Evolutionary conservation across 1,140 invertebrate genomes (phyloP), one percentile per base, ranked within the genome.

Genomic region (Formica exsecta): DNA sequence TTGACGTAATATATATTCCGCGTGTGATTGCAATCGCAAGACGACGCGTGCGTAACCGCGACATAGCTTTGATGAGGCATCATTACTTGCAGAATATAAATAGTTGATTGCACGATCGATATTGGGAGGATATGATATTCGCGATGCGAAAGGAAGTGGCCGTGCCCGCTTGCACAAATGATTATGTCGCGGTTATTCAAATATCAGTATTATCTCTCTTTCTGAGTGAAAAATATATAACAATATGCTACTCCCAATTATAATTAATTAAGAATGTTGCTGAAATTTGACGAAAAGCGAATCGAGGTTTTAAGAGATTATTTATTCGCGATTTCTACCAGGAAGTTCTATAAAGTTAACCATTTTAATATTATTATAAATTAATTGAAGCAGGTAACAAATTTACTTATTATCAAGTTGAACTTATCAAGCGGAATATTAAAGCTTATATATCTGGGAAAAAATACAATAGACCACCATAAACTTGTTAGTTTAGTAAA

Each of bases 1-100:
- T 89, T 77, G 87, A 77, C 59, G 76, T 57, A 89, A 89, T 89
- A 89, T 87, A 89, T 89, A 89, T 89, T 89, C 87, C 32, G 65
- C 77, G 65, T 86, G 66, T 77, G 85, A 86, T 75, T 51, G 75
- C 83, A 38, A 73, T 59, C n/a, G 41, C 54, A 89, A 89, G 84
- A 86, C 22, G 70, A 66, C 48, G 61, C 13, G 73, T 11, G 59
- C 81, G 29, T 48, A 57, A 81, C 36, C 41, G 38, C 38, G 79
- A 83, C 68, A 11, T 74, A 38, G n/a, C 79, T 61, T 73, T 73
- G 68, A 74, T 25, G 54, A 62, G 41, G 8, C 51, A 59, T 83
- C 79, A 57, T 74, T 54, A 48, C 11, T 41, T 41, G 38, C 22
- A 32, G 54, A 73, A 13, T n/a, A 41, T 61, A 81, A 51, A 81